Percentiles rank a stretch among this genome's conserved stretches.
Evolutionary conservation across 35 echinoderm and acorn worm species (phyloP).

Genomic region (Acanthaster planci): DNA sequence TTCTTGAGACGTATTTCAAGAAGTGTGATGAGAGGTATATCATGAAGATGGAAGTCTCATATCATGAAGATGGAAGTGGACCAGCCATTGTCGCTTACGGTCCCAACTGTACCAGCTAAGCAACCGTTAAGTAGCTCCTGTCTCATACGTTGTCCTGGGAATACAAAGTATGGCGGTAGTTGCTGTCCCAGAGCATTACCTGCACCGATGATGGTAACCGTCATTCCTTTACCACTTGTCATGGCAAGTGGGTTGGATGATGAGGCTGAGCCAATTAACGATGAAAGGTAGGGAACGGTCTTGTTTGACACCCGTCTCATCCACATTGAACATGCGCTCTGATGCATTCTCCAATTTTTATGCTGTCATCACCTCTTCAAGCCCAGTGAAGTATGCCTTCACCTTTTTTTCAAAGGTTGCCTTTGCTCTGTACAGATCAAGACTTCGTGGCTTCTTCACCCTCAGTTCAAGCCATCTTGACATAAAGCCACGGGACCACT

Average conservation of each 20-base stretch:
- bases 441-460: neutral
- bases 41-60: neutral
- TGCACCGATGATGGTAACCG: neutral
- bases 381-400: neutral
- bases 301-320: neutral
- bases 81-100: neutral
- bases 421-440: neutral
- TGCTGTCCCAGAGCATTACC: neutral
- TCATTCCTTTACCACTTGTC: neutral
- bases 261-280: neutral
- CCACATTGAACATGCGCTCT: neutral
- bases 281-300: neutral
- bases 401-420: neutral
- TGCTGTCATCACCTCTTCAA: neutral
- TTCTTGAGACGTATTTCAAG: slow-evolving; percentile 16
- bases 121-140: neutral
- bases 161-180: slow-evolving; percentile 30
- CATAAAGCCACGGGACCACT: neutral
- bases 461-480: neutral
- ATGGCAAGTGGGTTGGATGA: neutral
- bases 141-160: neutral
- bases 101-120: neutral
- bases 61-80: slow-evolving; percentile 4
- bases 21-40: slow-evolving; percentile 9
- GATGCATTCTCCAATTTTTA: neutral